Evolutionary conservation across 2,888 invertebrate genomes (phyloP).

Genomic region (Spodoptera littoralis): DNA sequence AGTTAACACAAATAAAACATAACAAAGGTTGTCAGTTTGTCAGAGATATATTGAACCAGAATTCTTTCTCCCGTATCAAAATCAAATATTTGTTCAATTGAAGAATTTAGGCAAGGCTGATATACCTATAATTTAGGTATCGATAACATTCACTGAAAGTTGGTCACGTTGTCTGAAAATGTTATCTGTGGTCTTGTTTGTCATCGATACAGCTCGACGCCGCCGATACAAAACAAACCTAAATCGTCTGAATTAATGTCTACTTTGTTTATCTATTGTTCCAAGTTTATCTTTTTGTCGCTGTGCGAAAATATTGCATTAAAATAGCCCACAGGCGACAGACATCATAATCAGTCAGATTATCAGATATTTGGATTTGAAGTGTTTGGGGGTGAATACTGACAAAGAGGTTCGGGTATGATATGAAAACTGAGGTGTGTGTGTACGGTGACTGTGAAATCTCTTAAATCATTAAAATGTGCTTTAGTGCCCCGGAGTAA

Average conservation of each 20-base stretch:
- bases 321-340: constrained; percentile 22
- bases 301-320: constrained; percentile 14
- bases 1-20: constrained; percentile 52
- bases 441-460: neutral
- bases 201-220: constrained; percentile 36
- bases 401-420: too few relatives aligned
- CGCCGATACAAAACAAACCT: constrained; percentile 20
- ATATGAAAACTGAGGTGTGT: neutral
- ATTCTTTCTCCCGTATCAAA: constrained; percentile 53
- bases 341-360: constrained; percentile 22
- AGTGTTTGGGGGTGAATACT: neutral
- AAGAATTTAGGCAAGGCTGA: constrained; percentile 58
- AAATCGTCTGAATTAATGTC: constrained; percentile 7
- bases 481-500: neutral
- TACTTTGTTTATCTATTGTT: constrained; percentile 15
- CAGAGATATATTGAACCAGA: constrained; percentile 53
- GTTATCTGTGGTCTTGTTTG: constrained; percentile 58
- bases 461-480: neutral
- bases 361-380: constrained; percentile 8
- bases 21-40: constrained; percentile 62
- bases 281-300: constrained; percentile 14
- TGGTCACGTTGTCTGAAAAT: constrained; percentile 53
- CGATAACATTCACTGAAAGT: constrained; percentile 56
- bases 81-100: constrained; percentile 64
- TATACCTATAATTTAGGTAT: constrained; percentile 53